Percentiles rank a stretch among this genome's conserved stretches.
Conservation (phyloP, 1,140 invertebrate species). For the Drosophila triauraria region DNA sequence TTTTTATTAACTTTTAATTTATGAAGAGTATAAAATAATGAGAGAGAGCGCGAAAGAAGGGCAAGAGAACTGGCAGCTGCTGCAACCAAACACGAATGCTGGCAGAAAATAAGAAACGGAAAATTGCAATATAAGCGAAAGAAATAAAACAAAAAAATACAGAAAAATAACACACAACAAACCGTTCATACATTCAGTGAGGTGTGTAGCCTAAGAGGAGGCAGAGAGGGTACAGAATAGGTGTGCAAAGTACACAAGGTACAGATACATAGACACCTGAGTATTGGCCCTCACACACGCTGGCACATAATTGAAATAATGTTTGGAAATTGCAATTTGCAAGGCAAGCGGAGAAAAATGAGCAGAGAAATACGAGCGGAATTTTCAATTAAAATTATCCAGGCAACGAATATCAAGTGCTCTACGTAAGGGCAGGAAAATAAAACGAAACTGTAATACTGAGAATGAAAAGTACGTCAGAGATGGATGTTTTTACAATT, state of each 20-base stretch:
- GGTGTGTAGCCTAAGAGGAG: constrained; percentile 2
- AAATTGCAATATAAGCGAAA: constrained; percentile 56
- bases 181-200: constrained; percentile 29
- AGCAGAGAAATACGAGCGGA: constrained; percentile 11
- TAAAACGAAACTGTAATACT: too few relatives aligned
- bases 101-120: constrained; percentile 28
- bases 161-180: constrained; percentile 20
- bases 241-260: constrained; percentile 16
- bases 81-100: constrained; percentile 40
- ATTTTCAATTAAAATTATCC: constrained; percentile 1
- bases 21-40: constrained; percentile 69
- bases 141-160: constrained; percentile 10
- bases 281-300: constrained; percentile 28
- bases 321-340: constrained; percentile 52
- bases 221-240: not conserved
- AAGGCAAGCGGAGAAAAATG: constrained; percentile 24
- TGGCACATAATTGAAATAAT: constrained; percentile 62
- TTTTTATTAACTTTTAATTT: constrained; percentile 81
- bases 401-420: constrained; percentile 18
- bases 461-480: too few relatives aligned
- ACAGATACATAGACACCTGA: constrained; percentile 16
- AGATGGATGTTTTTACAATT: not conserved
- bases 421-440: not conserved
- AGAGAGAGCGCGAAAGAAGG: constrained; percentile 2
- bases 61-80: constrained; percentile 27